Base-by-base conservation (phyloP, 2,888 invertebrate genomes). In the Saturnia japonica region DNA sequence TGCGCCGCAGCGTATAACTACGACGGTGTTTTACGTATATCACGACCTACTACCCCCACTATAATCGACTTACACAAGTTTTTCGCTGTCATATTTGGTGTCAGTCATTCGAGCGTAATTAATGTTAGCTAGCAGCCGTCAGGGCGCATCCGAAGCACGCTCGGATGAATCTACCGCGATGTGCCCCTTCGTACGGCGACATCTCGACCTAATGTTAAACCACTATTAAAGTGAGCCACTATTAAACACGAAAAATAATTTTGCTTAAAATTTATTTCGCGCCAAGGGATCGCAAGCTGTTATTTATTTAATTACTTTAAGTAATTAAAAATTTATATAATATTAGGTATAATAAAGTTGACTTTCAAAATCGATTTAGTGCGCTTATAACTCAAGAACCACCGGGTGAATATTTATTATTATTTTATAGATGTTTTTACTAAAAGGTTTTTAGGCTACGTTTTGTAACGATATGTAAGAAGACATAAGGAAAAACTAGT, bases 41-140 rank as follows among this genome's bases (percentile, higher is more conserved):
- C n/a, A 8, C 19, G 19, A 11, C 1, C 11, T 22, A 8, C 11
- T 54, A 54, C 19, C 11, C 54, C 28, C 19, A 60, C 28, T 22
- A 60, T 25, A 25, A 60, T 28, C 1, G 14, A 28, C n/a, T 60
- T 64, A 40, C 40, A 64, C 40, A 40, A 64, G 25, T 67, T 66
- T 70, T 54, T 40, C 54, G 34, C 67, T 54, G 42, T 67, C n/a
- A 51, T 25, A 22, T 72, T 78, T 72, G 75, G 71, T 74, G 78
- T 72, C 70, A 71, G 74, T 78, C 86, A 81, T 76, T 85, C 81
- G 78, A 78, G 86, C 85, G 90, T 89, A 87, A 90, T 88, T 91
- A 92, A 91, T 83, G 80, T 74, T 77, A 73, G 82, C 74, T 80
- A 90, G 84, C 91, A 89, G 87, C 85, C 83, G 91, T 92, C 92